phyloP scores from a whole-genome alignment of 2,113 vertebrate species.

The Pyxicephalus adspersus region DNA sequence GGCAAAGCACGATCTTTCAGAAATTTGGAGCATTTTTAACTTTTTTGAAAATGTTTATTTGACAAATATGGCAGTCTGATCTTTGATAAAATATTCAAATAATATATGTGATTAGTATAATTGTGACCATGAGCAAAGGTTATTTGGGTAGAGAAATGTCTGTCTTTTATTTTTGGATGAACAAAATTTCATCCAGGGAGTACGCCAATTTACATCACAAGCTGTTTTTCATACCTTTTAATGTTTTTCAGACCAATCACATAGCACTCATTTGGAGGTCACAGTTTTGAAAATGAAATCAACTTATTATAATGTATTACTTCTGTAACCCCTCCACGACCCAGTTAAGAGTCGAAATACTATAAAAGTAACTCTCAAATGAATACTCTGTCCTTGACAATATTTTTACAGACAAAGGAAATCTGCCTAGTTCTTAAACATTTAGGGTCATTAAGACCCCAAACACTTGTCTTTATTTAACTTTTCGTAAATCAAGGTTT shows the following conservation, averaged over 20 bases:
- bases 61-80: neutral
- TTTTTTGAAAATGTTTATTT: neutral
- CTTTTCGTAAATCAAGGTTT: too few relatives aligned
- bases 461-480: too few relatives aligned
- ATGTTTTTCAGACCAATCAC: neutral
- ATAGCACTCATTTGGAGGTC: neutral
- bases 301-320: neutral
- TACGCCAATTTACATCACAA: neutral
- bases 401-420: too few relatives aligned
- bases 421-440: too few relatives aligned
- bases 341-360: neutral
- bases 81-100: conserved; percentile 16
- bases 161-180: conserved; percentile 1
- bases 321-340: neutral
- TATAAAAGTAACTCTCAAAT: too few relatives aligned
- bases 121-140: neutral
- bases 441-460: too few relatives aligned
- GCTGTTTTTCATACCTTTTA: neutral
- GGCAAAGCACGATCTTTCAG: neutral
- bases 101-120: neutral
- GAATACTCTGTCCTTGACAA: too few relatives aligned
- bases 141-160: neutral
- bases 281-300: neutral
- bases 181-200: conserved; percentile 1
- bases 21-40: neutral